Conservation (phyloP, 2,113 vertebrate genomes). For the Girardinichthys multiradiatus region DNA sequence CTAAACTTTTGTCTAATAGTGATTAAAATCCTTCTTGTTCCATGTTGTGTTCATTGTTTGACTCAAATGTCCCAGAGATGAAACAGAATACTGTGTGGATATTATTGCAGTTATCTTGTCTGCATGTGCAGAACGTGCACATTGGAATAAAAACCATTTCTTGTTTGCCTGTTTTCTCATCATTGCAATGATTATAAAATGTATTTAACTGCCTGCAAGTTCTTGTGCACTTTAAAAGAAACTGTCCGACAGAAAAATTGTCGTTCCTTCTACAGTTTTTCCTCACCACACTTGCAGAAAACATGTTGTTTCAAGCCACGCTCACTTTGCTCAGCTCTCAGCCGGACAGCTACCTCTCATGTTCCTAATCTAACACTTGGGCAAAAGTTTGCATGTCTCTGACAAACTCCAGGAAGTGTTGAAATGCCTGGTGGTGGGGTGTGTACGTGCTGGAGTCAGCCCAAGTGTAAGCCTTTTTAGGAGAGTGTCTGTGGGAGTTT, state of each 20-base stretch:
- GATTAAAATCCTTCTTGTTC: no score
- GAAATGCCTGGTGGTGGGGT: slow-evolving; percentile 29
- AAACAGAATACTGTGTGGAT: no score
- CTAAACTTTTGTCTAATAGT: no score
- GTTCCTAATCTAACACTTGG: slow-evolving; percentile 1
- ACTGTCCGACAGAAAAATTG: background rate
- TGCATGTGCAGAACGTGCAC: no score
- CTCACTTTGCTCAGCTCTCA: slow-evolving; percentile 51
- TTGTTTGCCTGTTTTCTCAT: background rate
- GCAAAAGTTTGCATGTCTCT: slow-evolving; percentile 23
- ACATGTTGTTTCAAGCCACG: background rate
- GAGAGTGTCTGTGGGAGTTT: slow-evolving; percentile 63
- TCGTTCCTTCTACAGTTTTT: background rate
- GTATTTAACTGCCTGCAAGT: slow-evolving; percentile 12
- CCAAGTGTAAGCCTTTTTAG: slow-evolving; percentile 73
- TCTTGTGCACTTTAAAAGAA: slow-evolving; percentile 21
- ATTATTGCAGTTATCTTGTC: no score
- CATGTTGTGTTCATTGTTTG: no score
- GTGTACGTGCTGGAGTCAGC: slow-evolving; percentile 42
- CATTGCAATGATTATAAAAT: slow-evolving; percentile 9
- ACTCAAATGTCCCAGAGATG: no score
- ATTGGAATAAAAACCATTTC: background rate
- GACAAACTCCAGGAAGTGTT: slow-evolving; percentile 47
- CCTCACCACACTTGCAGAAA: slow-evolving; percentile 3
- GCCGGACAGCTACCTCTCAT: slow-evolving; percentile 16